These are phyloP conservation scores for Seriola quinqueradiata DNA, from an alignment of 2,113 vertebrate species.

Conservation along the genomic window DNA sequence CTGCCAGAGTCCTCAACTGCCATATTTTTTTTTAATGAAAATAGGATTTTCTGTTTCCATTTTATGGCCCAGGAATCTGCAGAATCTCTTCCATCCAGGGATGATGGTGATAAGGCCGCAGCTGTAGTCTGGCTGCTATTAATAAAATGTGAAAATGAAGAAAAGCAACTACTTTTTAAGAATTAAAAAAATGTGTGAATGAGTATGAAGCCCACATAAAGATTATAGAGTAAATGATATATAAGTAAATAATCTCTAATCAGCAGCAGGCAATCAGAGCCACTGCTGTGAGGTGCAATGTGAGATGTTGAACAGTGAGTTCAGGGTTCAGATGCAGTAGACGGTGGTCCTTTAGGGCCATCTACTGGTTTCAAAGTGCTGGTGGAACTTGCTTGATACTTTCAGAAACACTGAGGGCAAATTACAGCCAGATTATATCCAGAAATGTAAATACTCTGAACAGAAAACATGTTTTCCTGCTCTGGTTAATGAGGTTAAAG, in stretches of 20 bases:
- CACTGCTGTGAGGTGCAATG: not conserved
- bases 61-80: not conserved
- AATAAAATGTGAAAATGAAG: not conserved
- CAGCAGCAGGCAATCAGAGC: not conserved
- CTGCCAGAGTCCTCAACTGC: not conserved
- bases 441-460: not conserved
- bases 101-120: slow-evolving; percentile 1
- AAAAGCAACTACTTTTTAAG: not conserved
- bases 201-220: not conserved
- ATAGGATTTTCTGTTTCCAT: not conserved
- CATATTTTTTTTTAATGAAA: not conserved
- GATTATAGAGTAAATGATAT: not conserved
- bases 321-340: not conserved
- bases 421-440: not conserved
- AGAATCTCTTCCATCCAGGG: not conserved
- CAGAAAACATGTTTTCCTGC: not conserved
- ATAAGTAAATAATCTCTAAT: not conserved
- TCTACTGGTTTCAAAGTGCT: slow-evolving; percentile 45
- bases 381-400: not conserved
- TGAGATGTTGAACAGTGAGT: not conserved
- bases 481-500: not conserved
- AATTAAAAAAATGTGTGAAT: not conserved
- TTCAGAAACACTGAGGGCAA: not conserved
- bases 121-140: not conserved
- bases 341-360: slow-evolving; percentile 48